These are phyloP conservation scores for Epinotia nisella DNA, from an alignment of 2,888 invertebrate species.

Conservation along the genomic window DNA sequence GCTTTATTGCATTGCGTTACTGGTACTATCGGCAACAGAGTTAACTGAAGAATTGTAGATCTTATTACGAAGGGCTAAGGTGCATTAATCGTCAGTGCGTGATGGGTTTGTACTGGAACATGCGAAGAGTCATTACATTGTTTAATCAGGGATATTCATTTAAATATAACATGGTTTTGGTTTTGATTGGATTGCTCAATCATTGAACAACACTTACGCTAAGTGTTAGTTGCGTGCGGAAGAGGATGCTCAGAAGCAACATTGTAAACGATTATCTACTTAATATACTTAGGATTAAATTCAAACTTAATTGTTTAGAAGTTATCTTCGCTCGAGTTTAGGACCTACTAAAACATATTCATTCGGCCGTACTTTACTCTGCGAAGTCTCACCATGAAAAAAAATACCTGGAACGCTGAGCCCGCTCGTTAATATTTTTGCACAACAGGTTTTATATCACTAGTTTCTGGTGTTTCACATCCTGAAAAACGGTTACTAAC, in stretches of 20 bases:
- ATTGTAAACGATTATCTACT: background rate
- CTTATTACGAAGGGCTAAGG: background rate
- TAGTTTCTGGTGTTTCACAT: too few species aligned
- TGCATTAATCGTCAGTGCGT: background rate
- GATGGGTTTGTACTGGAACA: constrained; percentile 2
- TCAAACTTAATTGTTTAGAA: background rate
- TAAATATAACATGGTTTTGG: constrained; percentile 36
- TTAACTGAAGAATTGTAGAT: background rate
- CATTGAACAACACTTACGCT: background rate
- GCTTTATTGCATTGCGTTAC: constrained; percentile 7
- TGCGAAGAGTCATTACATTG: constrained; percentile 17
- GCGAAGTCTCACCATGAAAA: too few species aligned
- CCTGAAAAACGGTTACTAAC: too few species aligned
- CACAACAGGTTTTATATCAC: too few species aligned
- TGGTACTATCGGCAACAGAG: background rate
- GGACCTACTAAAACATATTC: background rate
- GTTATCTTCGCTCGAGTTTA: background rate
- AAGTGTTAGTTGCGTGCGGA: constrained; percentile 8
- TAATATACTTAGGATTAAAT: too few species aligned
- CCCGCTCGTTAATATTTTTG: too few species aligned
- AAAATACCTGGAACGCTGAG: too few species aligned
- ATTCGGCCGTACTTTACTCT: too few species aligned
- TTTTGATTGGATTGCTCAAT: constrained; percentile 23
- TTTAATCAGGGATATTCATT: constrained; percentile 34
- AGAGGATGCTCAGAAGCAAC: constrained; percentile 11